These are phyloP conservation scores for Enteromius paludinosus DNA, from an alignment of 2,797 vertebrate species.

Conservation along the genomic window DNA sequence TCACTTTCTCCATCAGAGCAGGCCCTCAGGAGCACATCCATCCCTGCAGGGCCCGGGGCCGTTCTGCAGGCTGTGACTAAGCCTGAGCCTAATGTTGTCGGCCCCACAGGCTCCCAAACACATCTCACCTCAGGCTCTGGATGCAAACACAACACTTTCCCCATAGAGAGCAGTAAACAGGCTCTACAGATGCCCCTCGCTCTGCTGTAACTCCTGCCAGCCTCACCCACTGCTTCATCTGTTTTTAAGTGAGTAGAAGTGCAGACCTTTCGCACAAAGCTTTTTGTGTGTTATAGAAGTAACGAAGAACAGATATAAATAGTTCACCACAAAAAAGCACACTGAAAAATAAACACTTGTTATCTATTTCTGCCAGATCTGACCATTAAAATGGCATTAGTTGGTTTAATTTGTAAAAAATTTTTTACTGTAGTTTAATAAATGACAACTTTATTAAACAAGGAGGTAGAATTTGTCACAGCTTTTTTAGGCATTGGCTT, in stretches of 20 bases:
- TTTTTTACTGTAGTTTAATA: background rate
- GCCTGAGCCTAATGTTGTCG: slow-evolving; percentile 55
- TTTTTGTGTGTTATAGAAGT: background rate
- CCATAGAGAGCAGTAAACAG: slow-evolving; percentile 27
- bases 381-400: background rate
- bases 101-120: slow-evolving; percentile 50
- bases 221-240: background rate
- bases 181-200: slow-evolving; percentile 14
- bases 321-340: background rate
- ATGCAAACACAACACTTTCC: slow-evolving; percentile 33
- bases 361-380: background rate
- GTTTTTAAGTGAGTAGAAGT: background rate
- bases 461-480: background rate
- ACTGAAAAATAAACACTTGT: background rate
- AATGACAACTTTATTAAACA: background rate
- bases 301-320: background rate
- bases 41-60: slow-evolving; percentile 64
- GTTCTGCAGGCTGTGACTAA: slow-evolving; percentile 54
- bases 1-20: slow-evolving; percentile 31
- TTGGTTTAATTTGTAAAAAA: background rate
- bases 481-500: background rate
- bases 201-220: slow-evolving; percentile 14
- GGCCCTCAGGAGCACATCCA: slow-evolving; percentile 64
- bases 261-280: background rate
- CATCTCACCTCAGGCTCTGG: slow-evolving; percentile 31